Evolutionary conservation across 1,140 invertebrate species (phyloP), one percentile per base, ranked within the genome.

Genomic region (Spodoptera frugiperda): DNA sequence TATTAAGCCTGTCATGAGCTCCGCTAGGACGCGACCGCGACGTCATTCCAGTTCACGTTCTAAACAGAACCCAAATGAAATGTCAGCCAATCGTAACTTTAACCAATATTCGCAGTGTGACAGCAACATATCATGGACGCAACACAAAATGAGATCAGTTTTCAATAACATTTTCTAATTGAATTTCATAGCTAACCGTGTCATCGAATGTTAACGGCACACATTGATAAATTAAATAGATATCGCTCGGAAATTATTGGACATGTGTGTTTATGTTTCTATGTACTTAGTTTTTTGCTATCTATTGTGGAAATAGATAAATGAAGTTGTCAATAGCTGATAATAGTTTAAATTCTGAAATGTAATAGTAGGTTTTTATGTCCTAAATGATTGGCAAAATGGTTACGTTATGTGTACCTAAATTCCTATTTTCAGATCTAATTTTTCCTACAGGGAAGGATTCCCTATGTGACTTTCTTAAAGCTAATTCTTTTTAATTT

Each of bases 161-260:
- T 65, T 46, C 61, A 65, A 65, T 65, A 65, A 65, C 61, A 65
- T 48, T 65, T 65, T 65, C 61, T 65, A 65, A 65, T 65, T 65
- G 61, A 65, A 65, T 65, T 49, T 65, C 61, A 25, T n/a, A 65
- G 61, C 61, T 65, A 17, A 19, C 57, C 57, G 44, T 65, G 61
- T 65, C 61, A 65, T 65, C 61, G 61, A 25, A 12, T 65, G 61
- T 65, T 65, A 46, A 65, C 44, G 19, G 33, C 19, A 46, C 57
- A 44, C 33, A 65, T 25, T 48, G 61, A 65, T 65, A 65, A 65
- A 65, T 48, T 65, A 65, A 25, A 65, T 49, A 65, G 61, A 65
- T 65, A 65, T 61, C 33, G 57, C 57, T 39, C n/a, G 57, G 57
- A 44, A 61, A 61, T 61, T 61, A 61, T 61, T 61, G 57, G 15